Conservation (phyloP, 2,113 vertebrate genomes). For the Mirza zaza region DNA sequence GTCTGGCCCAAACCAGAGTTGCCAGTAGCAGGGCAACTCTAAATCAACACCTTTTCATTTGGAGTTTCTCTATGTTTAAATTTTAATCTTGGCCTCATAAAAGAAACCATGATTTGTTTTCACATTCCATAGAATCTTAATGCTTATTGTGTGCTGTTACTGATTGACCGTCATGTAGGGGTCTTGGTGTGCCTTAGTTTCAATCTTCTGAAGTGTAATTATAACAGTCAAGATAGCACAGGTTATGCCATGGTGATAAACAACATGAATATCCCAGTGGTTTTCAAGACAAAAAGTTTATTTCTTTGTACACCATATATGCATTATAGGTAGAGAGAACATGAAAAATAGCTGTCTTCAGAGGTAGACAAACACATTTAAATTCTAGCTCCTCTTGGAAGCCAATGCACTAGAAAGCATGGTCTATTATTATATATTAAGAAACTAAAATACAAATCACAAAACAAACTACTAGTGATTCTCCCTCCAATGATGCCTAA, state of each 20-base stretch:
- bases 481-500: background rate
- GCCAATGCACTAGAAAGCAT: background rate
- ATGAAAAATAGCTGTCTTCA: background rate
- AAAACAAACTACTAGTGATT: background rate
- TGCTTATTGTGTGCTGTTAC: background rate
- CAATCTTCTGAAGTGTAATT: background rate
- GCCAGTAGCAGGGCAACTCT: background rate
- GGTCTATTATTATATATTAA: background rate
- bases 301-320: background rate
- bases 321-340: background rate
- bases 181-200: background rate
- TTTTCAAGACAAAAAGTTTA: background rate
- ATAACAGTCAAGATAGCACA: background rate
- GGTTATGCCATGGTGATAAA: background rate
- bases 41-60: background rate
- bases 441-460: background rate
- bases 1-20: background rate
- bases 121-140: background rate
- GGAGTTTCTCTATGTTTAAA: background rate
- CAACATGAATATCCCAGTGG: background rate
- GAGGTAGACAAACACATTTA: background rate
- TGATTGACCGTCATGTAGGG: background rate
- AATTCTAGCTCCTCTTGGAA: background rate
- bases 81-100: conserved; percentile 6
- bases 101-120: background rate